Base-by-base conservation (phyloP, 2,888 invertebrate genomes). In the Teleiodes luculella region DNA sequence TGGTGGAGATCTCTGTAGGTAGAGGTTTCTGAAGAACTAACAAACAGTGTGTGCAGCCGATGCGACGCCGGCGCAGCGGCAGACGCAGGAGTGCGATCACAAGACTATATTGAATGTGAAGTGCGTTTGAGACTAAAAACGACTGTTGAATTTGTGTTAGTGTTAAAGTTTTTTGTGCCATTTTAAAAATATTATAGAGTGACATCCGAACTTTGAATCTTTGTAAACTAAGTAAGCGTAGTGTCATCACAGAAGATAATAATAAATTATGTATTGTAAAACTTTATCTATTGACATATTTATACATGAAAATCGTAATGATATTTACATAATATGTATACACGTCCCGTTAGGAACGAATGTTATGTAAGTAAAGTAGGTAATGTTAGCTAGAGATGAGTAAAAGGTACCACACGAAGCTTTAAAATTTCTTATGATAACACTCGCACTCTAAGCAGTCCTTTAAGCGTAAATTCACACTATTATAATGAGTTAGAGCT, bases 131-230 rank as follows among this genome's bases (percentile, higher is more conserved):
- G 74, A 85, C 80, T 80, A 74, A 67, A 67, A 68, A 74, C 78
- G 78, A 87, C 86, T 84, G 87, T 86, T 87, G 83, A 86, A 76
- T 70, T 83, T 87, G 88, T 86, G 87, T 88, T 89, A 89, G 89
- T 88, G 88, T 87, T 87, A 86, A 86, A 86, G 79, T 83, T 86
- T 87, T 88, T 89, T 89, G 89, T 89, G 89, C 89, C 89, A 89
- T 89, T 88, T 87, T 80, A 87, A 87, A 81, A 83, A 78, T 76
- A 75, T 81, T 73, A 73, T 81, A 87, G 87, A 83, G 86, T 83
- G 89, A 89, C 89, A 89, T 89, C 89, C 89, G 87, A 87, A 87
- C 89, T 88, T 76, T 85, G 86, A 87, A 86, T 87, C 85, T 87
- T 78, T 86, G 84, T 85, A 81, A 79, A 77, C 74, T 82, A 85